phyloP scores from a whole-genome alignment of 2,113 vertebrate genomes.

The Tauraco erythrolophus region DNA sequence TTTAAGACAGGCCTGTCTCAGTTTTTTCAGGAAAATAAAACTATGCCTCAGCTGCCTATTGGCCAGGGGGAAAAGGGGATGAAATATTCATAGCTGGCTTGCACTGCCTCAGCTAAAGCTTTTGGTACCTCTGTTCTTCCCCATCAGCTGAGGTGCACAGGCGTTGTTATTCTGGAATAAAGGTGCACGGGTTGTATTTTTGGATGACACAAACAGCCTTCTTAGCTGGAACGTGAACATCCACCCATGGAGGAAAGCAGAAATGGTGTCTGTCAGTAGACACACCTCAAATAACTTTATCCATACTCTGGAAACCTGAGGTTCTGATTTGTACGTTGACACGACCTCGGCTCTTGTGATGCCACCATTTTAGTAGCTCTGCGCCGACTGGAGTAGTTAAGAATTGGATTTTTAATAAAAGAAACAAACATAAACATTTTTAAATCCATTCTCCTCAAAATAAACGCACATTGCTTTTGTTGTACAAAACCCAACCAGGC shows the following conservation, averaged over 20 bases:
- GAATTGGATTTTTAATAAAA: not conserved
- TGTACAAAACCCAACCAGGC: not conserved
- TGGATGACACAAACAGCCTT: not conserved
- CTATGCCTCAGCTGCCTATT: fast-evolving
- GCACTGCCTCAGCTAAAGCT: not conserved
- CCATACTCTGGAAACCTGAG: not conserved
- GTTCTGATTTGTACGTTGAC: fast-evolving
- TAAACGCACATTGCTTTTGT: fast-evolving
- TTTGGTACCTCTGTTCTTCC: not conserved
- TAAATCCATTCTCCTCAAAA: not conserved
- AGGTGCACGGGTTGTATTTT: fast-evolving
- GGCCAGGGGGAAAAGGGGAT: not conserved
- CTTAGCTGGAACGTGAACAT: not conserved
- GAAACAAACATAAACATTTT: not conserved
- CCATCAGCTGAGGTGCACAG: fast-evolving
- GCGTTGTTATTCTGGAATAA: not conserved
- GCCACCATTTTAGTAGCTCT: not conserved
- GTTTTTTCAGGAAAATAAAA: not conserved
- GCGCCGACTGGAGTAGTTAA: fast-evolving
- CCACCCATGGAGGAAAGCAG: not conserved
- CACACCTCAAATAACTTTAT: not conserved
- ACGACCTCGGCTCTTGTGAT: not conserved
- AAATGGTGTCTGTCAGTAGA: not conserved
- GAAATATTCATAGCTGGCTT: not conserved
- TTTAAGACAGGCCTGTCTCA: not conserved